Conservation (phyloP, 2,113 vertebrate species). For the Gopherus flavomarginatus region DNA sequence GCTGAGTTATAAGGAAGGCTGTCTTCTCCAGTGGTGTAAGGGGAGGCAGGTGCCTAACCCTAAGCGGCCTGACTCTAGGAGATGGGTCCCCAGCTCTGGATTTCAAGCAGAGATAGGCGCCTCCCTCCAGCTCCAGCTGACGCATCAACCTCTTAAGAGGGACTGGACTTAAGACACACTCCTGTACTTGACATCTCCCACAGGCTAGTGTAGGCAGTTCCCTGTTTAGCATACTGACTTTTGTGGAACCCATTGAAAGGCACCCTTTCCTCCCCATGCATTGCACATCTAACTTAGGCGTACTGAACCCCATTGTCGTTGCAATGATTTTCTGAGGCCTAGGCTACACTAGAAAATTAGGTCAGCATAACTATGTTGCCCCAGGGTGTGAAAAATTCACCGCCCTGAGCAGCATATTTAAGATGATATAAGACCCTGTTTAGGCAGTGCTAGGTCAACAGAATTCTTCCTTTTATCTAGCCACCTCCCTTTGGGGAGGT, state of each 20-base stretch:
- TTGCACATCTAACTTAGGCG: neutral
- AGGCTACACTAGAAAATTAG: neutral
- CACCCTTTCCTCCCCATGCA: neutral
- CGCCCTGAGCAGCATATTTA: neutral
- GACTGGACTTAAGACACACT: too few relatives aligned
- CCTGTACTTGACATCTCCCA: too few relatives aligned
- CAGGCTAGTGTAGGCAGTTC: too few relatives aligned
- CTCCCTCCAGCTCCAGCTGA: too few relatives aligned
- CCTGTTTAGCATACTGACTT: neutral
- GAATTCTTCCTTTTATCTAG: neutral
- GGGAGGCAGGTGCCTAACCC: too few relatives aligned
- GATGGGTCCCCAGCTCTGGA: too few relatives aligned
- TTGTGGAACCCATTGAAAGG: neutral
- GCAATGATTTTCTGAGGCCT: neutral
- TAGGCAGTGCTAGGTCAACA: neutral
- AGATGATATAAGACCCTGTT: neutral
- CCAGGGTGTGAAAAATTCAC: neutral
- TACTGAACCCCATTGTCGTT: neutral
- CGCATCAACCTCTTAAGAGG: too few relatives aligned
- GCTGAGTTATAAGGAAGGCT: too few relatives aligned
- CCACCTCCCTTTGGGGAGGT: neutral
- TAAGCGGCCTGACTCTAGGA: too few relatives aligned
- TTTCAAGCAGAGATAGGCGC: too few relatives aligned
- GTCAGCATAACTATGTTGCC: neutral
- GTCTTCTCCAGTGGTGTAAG: too few relatives aligned